Percentiles rank a stretch among this genome's conserved stretches.
Conservation (phyloP, 1,140 invertebrate species). For the Drosophila nigrodunni region DNA sequence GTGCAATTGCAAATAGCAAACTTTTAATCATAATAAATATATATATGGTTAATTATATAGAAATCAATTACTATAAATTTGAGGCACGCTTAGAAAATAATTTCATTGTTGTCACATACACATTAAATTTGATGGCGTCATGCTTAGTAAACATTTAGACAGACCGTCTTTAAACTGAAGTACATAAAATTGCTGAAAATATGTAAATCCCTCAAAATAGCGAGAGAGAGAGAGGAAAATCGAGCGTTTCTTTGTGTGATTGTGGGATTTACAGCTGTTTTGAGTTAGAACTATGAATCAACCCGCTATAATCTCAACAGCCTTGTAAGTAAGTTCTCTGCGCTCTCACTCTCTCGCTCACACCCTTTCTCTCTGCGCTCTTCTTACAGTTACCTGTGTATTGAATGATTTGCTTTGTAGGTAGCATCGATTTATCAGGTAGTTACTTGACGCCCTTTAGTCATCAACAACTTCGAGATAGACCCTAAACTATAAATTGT, state of each 20-base stretch:
- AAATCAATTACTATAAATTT: background rate
- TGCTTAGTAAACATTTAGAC: constrained; percentile 16
- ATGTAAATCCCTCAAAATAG: background rate
- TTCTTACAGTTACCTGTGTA: constrained; percentile 2
- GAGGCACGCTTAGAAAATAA: constrained; percentile 3
- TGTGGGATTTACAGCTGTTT: constrained; percentile 24
- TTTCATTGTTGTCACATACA: constrained; percentile 21
- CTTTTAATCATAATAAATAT: constrained; percentile 8
- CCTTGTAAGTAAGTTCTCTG: constrained; percentile 9
- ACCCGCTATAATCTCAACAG: constrained; percentile 28
- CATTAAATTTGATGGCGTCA: constrained; percentile 25
- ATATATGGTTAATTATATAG: background rate
- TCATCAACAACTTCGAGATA: background rate
- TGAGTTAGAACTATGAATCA: constrained; percentile 25
- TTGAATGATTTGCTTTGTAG: constrained; percentile 3
- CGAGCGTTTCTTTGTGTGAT: background rate
- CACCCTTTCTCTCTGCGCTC: background rate
- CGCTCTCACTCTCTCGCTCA: constrained; percentile 2
- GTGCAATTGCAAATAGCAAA: constrained; percentile 56
- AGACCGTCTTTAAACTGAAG: constrained; percentile 18
- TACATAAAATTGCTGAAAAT: background rate
- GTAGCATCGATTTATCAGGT: background rate
- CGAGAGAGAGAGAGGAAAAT: no score
- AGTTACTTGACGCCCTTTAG: background rate
- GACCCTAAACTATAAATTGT: background rate